phyloP scores from a whole-genome alignment of 2,797 vertebrate genomes.

The Diceros bicornis region DNA sequence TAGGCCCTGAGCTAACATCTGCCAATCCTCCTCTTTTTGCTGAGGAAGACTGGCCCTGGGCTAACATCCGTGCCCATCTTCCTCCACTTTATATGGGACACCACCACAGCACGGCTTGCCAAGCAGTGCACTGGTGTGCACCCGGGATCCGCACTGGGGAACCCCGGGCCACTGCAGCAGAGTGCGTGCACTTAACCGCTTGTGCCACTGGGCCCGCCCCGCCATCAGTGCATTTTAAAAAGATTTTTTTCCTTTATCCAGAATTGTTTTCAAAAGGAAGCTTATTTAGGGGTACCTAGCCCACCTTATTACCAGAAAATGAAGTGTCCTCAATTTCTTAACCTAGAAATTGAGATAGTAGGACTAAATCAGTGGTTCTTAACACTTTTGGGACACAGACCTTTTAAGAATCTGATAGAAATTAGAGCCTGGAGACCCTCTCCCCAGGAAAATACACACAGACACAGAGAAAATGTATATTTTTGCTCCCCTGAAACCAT shows the following conservation, averaged over 20 bases:
- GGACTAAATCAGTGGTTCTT: conserved; percentile 54
- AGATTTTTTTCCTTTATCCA: conserved; percentile 44
- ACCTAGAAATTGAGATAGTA: background rate
- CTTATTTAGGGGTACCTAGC: background rate
- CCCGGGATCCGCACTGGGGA: too few relatives aligned
- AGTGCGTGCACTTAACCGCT: too few relatives aligned
- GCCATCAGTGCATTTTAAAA: background rate
- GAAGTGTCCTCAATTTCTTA: conserved; percentile 25
- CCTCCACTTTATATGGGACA: too few relatives aligned
- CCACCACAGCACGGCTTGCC: too few relatives aligned
- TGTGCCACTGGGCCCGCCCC: too few relatives aligned
- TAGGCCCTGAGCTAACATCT: too few relatives aligned
- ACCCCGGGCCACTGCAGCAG: too few relatives aligned
- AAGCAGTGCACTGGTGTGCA: too few relatives aligned
- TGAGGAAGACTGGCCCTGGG: too few relatives aligned
- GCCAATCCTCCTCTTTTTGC: too few relatives aligned
- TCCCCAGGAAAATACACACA: background rate
- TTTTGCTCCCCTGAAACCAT: conserved; percentile 1
- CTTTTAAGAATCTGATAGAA: conserved; percentile 14
- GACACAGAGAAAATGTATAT: background rate
- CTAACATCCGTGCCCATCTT: too few relatives aligned
- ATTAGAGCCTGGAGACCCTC: background rate
- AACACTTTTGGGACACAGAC: background rate
- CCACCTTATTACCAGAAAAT: background rate
- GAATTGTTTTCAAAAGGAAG: conserved; percentile 67